Conservation (phyloP, 2,888 invertebrate genomes). For the Atethmia centrago region DNA sequence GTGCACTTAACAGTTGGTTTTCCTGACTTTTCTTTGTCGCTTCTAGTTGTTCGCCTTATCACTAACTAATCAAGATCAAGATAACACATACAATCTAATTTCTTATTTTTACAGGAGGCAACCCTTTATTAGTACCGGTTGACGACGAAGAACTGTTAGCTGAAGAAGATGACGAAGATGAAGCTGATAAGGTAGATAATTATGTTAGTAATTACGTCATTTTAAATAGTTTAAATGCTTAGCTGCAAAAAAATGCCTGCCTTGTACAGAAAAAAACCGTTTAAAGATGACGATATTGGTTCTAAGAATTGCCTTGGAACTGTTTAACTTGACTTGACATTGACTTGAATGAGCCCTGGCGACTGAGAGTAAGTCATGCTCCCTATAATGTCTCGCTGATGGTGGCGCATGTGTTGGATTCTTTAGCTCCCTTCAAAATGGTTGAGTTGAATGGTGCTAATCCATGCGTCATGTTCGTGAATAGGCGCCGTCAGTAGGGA, state of each 20-base stretch:
- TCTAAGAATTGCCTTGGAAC: neutral
- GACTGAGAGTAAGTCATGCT: too few relatives aligned
- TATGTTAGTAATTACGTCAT: constrained; percentile 34
- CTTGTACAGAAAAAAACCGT: neutral
- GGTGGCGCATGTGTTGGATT: too few relatives aligned
- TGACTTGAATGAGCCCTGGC: too few relatives aligned
- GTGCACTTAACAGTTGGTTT: too few relatives aligned
- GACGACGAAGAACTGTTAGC: constrained; percentile 92
- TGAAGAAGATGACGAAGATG: constrained; percentile 97
- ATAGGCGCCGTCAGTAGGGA: too few relatives aligned
- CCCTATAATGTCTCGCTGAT: too few relatives aligned
- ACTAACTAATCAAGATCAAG: too few relatives aligned
- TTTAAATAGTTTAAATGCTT: constrained; percentile 3
- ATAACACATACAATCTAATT: neutral
- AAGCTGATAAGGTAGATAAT: constrained; percentile 94
- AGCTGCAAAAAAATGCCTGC: neutral
- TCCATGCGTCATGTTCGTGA: too few relatives aligned
- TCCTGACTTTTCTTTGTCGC: neutral
- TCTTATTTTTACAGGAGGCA: constrained; percentile 81
- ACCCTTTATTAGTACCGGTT: constrained; percentile 86
- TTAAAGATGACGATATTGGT: neutral
- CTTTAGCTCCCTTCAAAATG: too few relatives aligned
- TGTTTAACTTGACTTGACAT: too few relatives aligned
- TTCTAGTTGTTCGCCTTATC: neutral
- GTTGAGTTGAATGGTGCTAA: too few relatives aligned